Percentiles rank a stretch among this genome's conserved stretches.
Conservation (phyloP, 2,888 invertebrate genomes). For the Dione juno region DNA sequence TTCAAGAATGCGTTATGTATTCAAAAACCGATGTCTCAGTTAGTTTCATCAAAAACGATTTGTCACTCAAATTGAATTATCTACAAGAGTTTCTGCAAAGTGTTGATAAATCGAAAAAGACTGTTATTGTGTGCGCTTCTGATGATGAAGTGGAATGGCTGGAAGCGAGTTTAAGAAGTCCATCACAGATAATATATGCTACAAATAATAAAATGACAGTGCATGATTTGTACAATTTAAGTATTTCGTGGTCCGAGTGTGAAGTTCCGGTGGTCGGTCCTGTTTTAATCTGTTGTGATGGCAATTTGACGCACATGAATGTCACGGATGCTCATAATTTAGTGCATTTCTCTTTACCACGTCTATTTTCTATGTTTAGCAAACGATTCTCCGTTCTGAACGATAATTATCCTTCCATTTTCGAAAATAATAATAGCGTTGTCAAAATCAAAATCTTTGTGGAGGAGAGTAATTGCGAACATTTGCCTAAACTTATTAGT, state of each 20-base stretch:
- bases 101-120: slow-evolving; percentile 73
- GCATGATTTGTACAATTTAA: slow-evolving; percentile 69
- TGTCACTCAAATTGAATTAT: slow-evolving; percentile 64
- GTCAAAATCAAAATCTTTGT: slow-evolving; percentile 81
- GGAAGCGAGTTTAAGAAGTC: slow-evolving; percentile 53
- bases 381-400: slow-evolving; percentile 87
- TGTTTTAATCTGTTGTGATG: slow-evolving; percentile 88
- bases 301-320: slow-evolving; percentile 84
- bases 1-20: slow-evolving; percentile 89
- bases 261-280: slow-evolving; percentile 71
- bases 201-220: slow-evolving; percentile 67
- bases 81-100: slow-evolving; percentile 78
- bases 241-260: slow-evolving; percentile 66
- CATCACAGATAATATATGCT: slow-evolving; percentile 59
- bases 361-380: slow-evolving; percentile 86
- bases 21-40: slow-evolving; percentile 78
- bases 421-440: slow-evolving; percentile 52
- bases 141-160: slow-evolving; percentile 81
- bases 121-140: slow-evolving; percentile 85
- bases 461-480: slow-evolving; percentile 83
- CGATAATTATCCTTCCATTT: slow-evolving; percentile 82
- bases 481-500: slow-evolving; percentile 84
- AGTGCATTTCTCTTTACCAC: slow-evolving; percentile 88
- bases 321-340: slow-evolving; percentile 86
- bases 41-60: slow-evolving; percentile 62